These are phyloP conservation scores for Gymnocheta viridis DNA, from an alignment of 2,888 invertebrate species.

Conservation along the genomic window DNA sequence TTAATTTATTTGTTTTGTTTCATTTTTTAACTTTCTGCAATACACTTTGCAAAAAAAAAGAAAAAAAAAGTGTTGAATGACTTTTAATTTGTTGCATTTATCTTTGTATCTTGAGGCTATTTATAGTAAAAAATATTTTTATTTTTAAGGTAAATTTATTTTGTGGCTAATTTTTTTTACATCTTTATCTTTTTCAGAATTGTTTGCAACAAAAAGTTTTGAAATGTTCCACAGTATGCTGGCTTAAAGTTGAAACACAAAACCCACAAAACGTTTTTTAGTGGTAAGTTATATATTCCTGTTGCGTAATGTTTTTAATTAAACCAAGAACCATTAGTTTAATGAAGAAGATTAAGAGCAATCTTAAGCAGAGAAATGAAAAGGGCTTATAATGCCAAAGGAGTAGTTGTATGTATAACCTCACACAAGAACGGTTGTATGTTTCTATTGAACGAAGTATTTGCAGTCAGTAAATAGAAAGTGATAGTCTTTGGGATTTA, in stretches of 20 bases:
- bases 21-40: not conserved
- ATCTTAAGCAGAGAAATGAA: not conserved
- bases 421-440: not conserved
- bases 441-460: not conserved
- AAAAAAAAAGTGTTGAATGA: constrained; percentile 62
- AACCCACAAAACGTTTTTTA: constrained; percentile 39
- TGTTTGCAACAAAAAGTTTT: constrained; percentile 23
- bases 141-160: constrained; percentile 20
- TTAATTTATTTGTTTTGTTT: constrained; percentile 27
- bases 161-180: constrained; percentile 42
- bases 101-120: constrained; percentile 62
- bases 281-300: constrained; percentile 62
- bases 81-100: constrained; percentile 70
- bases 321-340: constrained; percentile 43
- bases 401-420: no score
- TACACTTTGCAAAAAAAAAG: constrained; percentile 26
- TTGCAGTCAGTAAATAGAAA: not conserved
- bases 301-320: constrained; percentile 54
- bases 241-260: constrained; percentile 7
- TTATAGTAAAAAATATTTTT: constrained; percentile 1
- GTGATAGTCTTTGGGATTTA: not conserved
- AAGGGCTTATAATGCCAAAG: not conserved
- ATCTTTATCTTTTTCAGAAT: constrained; percentile 69
- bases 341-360: constrained; percentile 54
- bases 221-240: constrained; percentile 15